Conservation (phyloP, 2,113 vertebrate species). For the Lepisosteus oculatus region DNA sequence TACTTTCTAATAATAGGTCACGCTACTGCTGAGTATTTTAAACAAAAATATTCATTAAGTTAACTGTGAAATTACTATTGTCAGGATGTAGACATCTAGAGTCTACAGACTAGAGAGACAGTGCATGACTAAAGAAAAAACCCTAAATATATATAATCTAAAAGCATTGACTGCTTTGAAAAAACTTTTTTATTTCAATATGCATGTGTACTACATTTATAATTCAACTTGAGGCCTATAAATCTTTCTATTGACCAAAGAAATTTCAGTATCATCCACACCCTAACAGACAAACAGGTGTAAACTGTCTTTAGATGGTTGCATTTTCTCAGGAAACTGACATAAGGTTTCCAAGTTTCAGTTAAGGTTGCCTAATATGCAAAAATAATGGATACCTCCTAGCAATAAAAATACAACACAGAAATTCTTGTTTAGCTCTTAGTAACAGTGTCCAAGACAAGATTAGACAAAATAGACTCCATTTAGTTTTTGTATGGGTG, state of each 20-base stretch:
- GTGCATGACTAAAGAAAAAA: no score
- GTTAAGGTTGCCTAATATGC: background rate
- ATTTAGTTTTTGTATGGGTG: slow-evolving; percentile 21
- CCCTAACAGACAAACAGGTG: slow-evolving; percentile 30
- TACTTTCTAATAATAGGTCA: no score
- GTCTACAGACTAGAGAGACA: no score
- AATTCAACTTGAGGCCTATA: no score
- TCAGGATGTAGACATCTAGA: no score
- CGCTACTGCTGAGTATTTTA: no score
- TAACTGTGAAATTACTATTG: no score
- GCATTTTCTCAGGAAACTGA: slow-evolving; percentile 6
- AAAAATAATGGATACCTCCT: slow-evolving; percentile 2
- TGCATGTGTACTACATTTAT: background rate
- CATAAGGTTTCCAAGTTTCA: slow-evolving; percentile 9
- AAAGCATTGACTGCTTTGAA: no score
- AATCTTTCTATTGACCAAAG: background rate
- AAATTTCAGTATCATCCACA: background rate
- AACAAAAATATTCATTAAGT: no score
- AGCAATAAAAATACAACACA: slow-evolving; percentile 8
- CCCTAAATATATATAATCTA: no score
- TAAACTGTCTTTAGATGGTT: background rate
- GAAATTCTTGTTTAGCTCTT: background rate
- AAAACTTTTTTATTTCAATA: background rate
- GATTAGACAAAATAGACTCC: slow-evolving; percentile 33
- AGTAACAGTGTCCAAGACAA: slow-evolving; percentile 26